Evolutionary conservation across 2,797 vertebrate species (phyloP).

Genomic region (Pampus argenteus): DNA sequence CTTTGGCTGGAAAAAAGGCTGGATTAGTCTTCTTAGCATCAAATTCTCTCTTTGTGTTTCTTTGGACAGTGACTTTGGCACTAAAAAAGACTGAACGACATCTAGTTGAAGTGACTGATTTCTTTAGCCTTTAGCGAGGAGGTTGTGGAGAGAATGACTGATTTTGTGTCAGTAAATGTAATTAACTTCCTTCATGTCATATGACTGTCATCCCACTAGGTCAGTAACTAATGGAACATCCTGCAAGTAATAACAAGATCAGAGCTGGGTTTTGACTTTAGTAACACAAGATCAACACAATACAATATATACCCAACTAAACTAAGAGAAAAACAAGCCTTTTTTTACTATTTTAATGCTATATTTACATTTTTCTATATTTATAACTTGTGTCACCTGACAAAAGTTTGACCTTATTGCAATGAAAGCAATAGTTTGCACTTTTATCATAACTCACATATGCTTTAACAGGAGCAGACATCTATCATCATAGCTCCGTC

Average conservation of each 20-base stretch:
- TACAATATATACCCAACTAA: background rate
- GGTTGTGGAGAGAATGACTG: constrained; percentile 19
- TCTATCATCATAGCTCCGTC: no score
- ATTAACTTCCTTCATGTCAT: constrained; percentile 46
- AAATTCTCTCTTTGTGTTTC: no score
- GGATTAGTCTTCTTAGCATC: no score
- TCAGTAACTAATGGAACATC: constrained; percentile 30
- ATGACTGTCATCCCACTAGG: constrained; percentile 41
- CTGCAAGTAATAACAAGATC: constrained; percentile 29
- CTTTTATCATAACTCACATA: no score
- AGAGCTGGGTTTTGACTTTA: constrained; percentile 5
- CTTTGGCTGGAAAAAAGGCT: no score
- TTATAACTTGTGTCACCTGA: background rate
- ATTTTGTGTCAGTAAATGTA: constrained; percentile 27
- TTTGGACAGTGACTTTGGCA: no score
- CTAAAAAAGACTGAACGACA: no score
- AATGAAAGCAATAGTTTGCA: no score
- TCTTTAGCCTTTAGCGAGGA: constrained; percentile 20
- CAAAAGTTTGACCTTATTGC: no score
- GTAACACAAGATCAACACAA: background rate
- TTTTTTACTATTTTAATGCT: no score
- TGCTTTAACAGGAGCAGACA: background rate
- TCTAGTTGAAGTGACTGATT: no score
- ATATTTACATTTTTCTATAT: background rate
- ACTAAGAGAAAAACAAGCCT: background rate